These are phyloP conservation scores for Eupithecia dodoneata DNA, from an alignment of 2,888 invertebrate species.

Conservation along the genomic window DNA sequence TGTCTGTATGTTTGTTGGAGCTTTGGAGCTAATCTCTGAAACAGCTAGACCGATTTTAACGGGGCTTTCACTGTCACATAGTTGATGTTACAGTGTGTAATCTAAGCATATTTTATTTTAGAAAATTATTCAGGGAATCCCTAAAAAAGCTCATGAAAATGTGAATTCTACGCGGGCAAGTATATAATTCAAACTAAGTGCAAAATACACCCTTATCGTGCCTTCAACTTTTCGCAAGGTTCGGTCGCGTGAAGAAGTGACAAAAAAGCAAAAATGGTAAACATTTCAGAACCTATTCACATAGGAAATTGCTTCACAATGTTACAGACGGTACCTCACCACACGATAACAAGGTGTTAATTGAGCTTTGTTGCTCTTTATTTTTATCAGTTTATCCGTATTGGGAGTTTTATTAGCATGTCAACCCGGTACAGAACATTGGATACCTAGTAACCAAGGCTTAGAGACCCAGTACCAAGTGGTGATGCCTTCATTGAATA, in stretches of 20 bases:
- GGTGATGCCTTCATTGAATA: not conserved
- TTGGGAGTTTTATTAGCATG: constrained; percentile 67
- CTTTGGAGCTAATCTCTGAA: not conserved
- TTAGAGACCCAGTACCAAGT: constrained; percentile 38
- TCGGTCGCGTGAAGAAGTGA: not conserved
- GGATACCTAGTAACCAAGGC: constrained; percentile 49
- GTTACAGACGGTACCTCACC: constrained; percentile 49
- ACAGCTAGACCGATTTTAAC: not conserved
- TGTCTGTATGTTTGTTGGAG: not conserved
- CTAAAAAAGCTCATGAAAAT: not conserved
- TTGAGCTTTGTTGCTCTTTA: constrained; percentile 58
- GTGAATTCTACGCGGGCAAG: not conserved
- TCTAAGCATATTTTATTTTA: not conserved
- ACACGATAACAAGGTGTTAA: constrained; percentile 55
- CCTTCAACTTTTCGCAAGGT: not conserved
- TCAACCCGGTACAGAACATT: constrained; percentile 37
- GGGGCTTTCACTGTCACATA: not conserved
- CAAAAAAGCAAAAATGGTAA: not conserved
- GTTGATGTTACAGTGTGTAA: not conserved
- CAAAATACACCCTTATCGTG: no score
- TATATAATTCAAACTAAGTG: no score
- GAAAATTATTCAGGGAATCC: no score
- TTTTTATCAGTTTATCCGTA: constrained; percentile 60
- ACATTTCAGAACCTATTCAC: constrained; percentile 13
- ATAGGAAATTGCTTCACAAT: constrained; percentile 28